A percentile compares a stretch with the other conserved stretches of the same genome.
phyloP scores from a whole-genome alignment of 2,797 vertebrate genomes.

The Tiaroga cobitis region DNA sequence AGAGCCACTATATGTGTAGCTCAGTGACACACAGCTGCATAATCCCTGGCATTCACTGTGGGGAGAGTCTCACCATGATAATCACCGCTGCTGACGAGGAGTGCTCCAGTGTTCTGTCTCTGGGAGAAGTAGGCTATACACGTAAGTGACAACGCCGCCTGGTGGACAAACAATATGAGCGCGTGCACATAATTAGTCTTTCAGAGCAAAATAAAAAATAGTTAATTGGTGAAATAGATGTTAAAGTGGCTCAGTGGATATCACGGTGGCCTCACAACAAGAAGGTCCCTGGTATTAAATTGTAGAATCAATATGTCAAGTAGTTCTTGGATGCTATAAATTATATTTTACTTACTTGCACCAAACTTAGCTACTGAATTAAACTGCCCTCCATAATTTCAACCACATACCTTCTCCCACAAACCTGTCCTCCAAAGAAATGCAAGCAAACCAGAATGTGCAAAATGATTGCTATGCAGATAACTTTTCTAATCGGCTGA shows the following conservation, averaged over 20 bases:
- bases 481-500: background rate
- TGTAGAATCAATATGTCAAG: background rate
- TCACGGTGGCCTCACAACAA: no score
- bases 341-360: background rate
- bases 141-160: conserved; percentile 65
- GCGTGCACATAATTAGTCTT: background rate
- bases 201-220: background rate
- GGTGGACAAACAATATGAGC: background rate
- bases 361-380: background rate
- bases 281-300: background rate
- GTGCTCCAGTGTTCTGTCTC: conserved; percentile 70
- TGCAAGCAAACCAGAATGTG: background rate
- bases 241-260: background rate
- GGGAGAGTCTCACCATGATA: conserved; percentile 73
- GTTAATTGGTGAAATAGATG: background rate
- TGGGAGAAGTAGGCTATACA: conserved; percentile 71
- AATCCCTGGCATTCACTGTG: conserved; percentile 73
- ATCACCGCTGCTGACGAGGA: conserved; percentile 75
- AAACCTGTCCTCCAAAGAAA: background rate
- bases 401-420: no score
- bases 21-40: conserved; percentile 74
- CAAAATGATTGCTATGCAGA: background rate
- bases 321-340: background rate
- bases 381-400: background rate
- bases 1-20: conserved; percentile 73